These are phyloP conservation scores for Poecilia gillii DNA, from an alignment of 2,797 vertebrate species.

Conservation along the genomic window DNA sequence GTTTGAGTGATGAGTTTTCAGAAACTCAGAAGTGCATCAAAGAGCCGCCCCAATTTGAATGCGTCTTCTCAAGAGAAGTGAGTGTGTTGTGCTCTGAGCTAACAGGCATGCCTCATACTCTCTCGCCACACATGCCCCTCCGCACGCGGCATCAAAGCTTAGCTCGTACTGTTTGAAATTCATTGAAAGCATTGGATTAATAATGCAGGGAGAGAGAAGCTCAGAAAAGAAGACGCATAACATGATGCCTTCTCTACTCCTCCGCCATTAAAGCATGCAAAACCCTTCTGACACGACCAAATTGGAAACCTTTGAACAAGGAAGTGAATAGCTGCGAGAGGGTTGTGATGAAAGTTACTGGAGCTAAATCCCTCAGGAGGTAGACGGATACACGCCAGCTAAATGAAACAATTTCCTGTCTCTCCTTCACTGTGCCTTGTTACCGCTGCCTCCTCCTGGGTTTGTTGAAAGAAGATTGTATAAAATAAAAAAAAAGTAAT, in stretches of 20 bases:
- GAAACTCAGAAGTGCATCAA: conserved; percentile 49
- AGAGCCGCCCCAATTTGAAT: conserved; percentile 50
- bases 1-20: conserved; percentile 15
- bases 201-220: conserved; percentile 73
- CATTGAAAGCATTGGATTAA: conserved; percentile 79
- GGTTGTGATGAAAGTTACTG: conserved; percentile 45
- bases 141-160: conserved; percentile 73
- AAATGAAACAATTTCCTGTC: conserved; percentile 61
- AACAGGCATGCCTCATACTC: conserved; percentile 33
- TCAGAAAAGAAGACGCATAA: conserved; percentile 60
- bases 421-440: conserved; percentile 23
- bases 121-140: conserved; percentile 32
- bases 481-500: conserved; percentile 9
- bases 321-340: conserved; percentile 37
- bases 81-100: conserved; percentile 49
- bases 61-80: conserved; percentile 41
- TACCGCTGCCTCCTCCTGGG: conserved; percentile 4
- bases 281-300: conserved; percentile 52
- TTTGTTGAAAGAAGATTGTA: conserved; percentile 11
- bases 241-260: conserved; percentile 47
- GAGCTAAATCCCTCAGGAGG: conserved; percentile 45
- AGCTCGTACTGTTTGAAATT: conserved; percentile 73
- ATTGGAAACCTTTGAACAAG: conserved; percentile 56
- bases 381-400: conserved; percentile 39
- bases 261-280: conserved; percentile 64